A percentile compares a stretch with the other conserved stretches of the same genome.
Evolutionary conservation across 1,140 invertebrate species (phyloP).

Genomic region (Mercenaria mercenaria): DNA sequence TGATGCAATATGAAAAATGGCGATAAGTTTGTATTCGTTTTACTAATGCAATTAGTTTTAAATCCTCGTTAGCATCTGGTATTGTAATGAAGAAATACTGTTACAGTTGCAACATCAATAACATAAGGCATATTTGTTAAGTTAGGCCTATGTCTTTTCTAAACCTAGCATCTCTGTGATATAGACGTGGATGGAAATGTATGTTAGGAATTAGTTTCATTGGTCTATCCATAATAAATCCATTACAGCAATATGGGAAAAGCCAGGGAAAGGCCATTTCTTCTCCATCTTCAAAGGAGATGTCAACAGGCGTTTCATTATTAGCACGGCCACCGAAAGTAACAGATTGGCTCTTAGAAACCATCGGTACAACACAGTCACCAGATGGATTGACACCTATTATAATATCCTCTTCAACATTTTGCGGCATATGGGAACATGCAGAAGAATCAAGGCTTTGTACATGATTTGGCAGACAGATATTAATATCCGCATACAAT

Average conservation of each 20-base stretch:
- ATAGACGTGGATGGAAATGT: constrained; percentile 50
- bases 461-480: not conserved
- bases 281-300: constrained; percentile 45
- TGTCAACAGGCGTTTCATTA: constrained; percentile 35
- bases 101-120: constrained; percentile 47
- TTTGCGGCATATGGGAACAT: not conserved
- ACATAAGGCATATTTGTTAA: constrained; percentile 51
- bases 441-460: not conserved
- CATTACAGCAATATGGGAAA: constrained; percentile 41
- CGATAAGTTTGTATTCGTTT: constrained; percentile 66
- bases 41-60: constrained; percentile 48
- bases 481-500: constrained; percentile 40
- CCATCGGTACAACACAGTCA: not conserved
- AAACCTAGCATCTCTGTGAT: constrained; percentile 31
- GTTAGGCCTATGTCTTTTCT: constrained; percentile 56
- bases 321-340: not conserved
- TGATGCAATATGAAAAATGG: constrained; percentile 60
- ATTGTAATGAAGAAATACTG: constrained; percentile 54
- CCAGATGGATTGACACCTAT: constrained; percentile 44
- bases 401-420: constrained; percentile 53
- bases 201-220: constrained; percentile 1
- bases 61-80: constrained; percentile 43
- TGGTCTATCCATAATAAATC: not conserved
- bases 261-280: constrained; percentile 48
- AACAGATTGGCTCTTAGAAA: not conserved